phyloP scores from a whole-genome alignment of 2,888 invertebrate species.

The Callosobruchus maculatus region DNA sequence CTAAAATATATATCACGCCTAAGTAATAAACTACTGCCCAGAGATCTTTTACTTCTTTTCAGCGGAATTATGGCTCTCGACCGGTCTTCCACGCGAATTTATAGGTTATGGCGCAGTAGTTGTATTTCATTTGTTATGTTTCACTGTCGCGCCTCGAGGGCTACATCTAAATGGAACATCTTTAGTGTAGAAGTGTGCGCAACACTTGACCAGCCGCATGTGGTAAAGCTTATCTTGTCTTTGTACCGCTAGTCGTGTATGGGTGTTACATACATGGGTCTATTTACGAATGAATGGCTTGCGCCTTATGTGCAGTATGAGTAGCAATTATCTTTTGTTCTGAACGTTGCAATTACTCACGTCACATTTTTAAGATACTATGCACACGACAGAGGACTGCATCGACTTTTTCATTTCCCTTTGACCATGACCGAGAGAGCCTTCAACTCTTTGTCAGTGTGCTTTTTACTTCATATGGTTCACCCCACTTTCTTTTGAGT shows the following conservation, averaged over 20 bases:
- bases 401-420: too few relatives aligned
- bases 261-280: neutral
- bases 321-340: neutral
- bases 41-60: neutral
- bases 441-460: too few relatives aligned
- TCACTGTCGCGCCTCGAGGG: neutral
- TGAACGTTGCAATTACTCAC: too few relatives aligned
- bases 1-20: neutral
- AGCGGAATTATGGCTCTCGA: neutral
- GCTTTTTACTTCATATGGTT: too few relatives aligned
- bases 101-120: neutral
- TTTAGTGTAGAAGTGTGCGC: neutral
- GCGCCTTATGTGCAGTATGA: neutral
- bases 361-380: too few relatives aligned
- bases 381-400: too few relatives aligned
- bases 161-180: neutral
- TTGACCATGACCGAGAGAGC: too few relatives aligned
- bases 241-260: neutral
- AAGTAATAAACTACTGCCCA: neutral
- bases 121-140: conserved; percentile 2
- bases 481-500: too few relatives aligned
- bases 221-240: neutral
- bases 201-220: neutral
- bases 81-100: conserved; percentile 1
- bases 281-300: neutral